phyloP scores from a whole-genome alignment of 1,140 invertebrate genomes.

The Acromyrmex echinatior region DNA sequence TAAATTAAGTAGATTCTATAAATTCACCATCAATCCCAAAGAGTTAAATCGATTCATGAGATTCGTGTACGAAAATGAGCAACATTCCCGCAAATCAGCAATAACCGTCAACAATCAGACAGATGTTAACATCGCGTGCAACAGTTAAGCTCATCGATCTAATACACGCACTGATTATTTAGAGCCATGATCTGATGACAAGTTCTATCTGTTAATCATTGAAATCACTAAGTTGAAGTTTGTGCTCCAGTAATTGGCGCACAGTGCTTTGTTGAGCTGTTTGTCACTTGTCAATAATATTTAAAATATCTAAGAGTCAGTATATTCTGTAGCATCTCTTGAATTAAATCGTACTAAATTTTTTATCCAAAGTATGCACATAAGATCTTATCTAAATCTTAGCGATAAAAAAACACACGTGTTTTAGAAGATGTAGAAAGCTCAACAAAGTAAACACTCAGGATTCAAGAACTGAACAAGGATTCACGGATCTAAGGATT shows the following conservation, averaged over 20 bases:
- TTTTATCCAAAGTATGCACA: conserved; percentile 10
- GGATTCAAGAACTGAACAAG: conserved; percentile 35
- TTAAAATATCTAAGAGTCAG: background rate
- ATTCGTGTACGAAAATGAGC: conserved; percentile 4
- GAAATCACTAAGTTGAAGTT: background rate
- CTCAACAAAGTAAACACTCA: background rate
- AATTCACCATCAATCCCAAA: no score
- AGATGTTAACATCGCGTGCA: conserved; percentile 49
- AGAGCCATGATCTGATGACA: conserved; percentile 3
- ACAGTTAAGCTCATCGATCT: conserved; percentile 20
- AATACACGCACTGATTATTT: conserved; percentile 24
- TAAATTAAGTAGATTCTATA: no score
- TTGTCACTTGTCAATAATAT: background rate
- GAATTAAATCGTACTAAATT: background rate
- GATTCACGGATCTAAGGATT: conserved; percentile 38
- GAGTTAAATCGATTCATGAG: background rate
- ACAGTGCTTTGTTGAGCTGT: background rate
- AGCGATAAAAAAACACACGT: background rate
- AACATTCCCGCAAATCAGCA: background rate
- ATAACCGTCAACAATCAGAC: conserved; percentile 3
- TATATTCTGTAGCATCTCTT: background rate
- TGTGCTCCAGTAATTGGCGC: background rate
- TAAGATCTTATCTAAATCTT: background rate
- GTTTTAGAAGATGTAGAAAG: conserved; percentile 9
- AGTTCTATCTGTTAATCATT: conserved; percentile 10